Base-by-base conservation (phyloP, 2,113 vertebrate genomes). In the Oriolus oriolus region DNA sequence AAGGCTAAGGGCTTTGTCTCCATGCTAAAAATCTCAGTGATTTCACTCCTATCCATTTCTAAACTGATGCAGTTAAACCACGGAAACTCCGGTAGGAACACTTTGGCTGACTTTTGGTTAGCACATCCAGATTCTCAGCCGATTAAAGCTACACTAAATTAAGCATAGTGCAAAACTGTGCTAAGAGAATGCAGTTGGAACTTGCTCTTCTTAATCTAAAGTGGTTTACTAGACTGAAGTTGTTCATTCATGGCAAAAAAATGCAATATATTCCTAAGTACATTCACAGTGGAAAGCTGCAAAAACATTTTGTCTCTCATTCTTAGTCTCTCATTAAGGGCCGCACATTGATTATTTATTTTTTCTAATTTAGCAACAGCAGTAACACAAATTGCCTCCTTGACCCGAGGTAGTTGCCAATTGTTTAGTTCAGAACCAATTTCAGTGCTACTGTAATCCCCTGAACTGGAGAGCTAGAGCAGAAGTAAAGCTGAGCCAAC, bases 401-500 rank as follows among this genome's bases (percentile, higher is more conserved):
- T 88, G 87, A 97, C 87, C 83, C 0, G 3, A 64, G 63, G 60
- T 22, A 65, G 63, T 31, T 96, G 95, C 92, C 95, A 96, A 95
- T 63, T 14, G 2, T 59, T 96, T 78, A 66, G 84, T 82, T 90
- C 91, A 94, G 93, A 93, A 81, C 84, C 81, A 95, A 87, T 97
- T 93, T 95, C 83, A 71, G 69, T 56, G 93, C 92, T 97, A 95
- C 92, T 96, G 93, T 94, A 94, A 95, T 81, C 95, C 86, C 81
- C 93, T 95, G 90, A 74, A 93, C 94, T 85, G 83, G 65, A 93
- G 91, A 93, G 84, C 59, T 85, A 68, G 84, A 96, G 91, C 84
- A 92, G 80, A 73, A 89, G 80, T 63, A 92, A 85, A 80, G 41
- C 81, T 57, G 92, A 96, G 91, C 82, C 87, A 89, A 94, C 71